These are phyloP conservation scores for Luffia ferchaultella DNA, from an alignment of 2,888 invertebrate species.

Conservation along the genomic window DNA sequence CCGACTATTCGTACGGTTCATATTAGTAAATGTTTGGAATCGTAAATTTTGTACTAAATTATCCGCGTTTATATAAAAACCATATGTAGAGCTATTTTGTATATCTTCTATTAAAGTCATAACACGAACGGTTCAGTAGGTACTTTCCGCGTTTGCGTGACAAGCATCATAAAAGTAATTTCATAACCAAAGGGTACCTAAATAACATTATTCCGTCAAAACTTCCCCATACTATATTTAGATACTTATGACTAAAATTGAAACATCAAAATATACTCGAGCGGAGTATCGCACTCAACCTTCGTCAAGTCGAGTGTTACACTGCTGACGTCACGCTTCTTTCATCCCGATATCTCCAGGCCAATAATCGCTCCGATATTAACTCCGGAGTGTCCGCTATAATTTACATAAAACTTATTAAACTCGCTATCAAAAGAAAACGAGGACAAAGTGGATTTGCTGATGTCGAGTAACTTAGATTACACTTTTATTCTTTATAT, in stretches of 20 bases:
- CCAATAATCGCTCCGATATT: slow-evolving; percentile 41
- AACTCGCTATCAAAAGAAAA: background rate
- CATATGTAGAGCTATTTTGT: too few species aligned
- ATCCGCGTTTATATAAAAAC: too few species aligned
- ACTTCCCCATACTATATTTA: background rate
- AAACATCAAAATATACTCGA: background rate
- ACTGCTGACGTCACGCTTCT: slow-evolving; percentile 29
- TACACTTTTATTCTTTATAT: background rate
- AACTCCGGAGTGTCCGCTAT: slow-evolving; percentile 33
- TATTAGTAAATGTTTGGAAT: too few species aligned
- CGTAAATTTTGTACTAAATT: too few species aligned
- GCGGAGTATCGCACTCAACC: slow-evolving; percentile 26
- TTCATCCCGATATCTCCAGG: background rate
- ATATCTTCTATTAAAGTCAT: too few species aligned
- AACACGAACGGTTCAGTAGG: too few species aligned
- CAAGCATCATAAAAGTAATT: too few species aligned
- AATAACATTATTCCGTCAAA: background rate
- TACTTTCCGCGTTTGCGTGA: too few species aligned
- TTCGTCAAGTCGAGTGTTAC: slow-evolving; percentile 49
- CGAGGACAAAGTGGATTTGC: background rate
- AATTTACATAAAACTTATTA: slow-evolving; percentile 41
- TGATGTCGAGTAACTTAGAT: background rate
- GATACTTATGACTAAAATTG: background rate
- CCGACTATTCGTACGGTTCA: too few species aligned
- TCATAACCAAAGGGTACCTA: too few species aligned